Conservation (phyloP, 2,113 vertebrate species). For the Ellobius talpinus region DNA sequence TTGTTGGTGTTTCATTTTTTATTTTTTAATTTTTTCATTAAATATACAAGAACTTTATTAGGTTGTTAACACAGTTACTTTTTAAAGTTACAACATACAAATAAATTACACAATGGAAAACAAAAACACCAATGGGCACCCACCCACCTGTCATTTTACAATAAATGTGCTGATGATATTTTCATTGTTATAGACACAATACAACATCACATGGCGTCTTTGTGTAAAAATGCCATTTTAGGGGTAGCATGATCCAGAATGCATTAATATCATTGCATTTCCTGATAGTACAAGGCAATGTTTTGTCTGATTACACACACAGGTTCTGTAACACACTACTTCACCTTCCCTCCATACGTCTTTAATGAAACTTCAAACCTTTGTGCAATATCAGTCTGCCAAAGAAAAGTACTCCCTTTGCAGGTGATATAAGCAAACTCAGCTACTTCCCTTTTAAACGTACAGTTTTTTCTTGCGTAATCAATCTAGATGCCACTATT, state of each 20-base stretch:
- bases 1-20: background rate
- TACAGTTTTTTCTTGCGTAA: slow-evolving; percentile 65
- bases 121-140: background rate
- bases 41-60: slow-evolving; percentile 35
- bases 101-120: background rate
- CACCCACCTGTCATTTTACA: slow-evolving; percentile 32
- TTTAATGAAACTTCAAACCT: slow-evolving; percentile 65
- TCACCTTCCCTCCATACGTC: background rate
- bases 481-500: slow-evolving; percentile 73
- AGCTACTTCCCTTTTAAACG: slow-evolving; percentile 72
- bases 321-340: background rate
- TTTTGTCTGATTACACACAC: slow-evolving; percentile 9
- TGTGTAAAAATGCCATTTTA: background rate
- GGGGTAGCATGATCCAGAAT: background rate
- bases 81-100: slow-evolving; percentile 55
- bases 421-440: slow-evolving; percentile 76
- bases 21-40: background rate
- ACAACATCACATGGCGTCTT: background rate
- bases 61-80: background rate
- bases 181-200: background rate
- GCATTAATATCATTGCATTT: background rate
- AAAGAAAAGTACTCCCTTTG: slow-evolving; percentile 80
- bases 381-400: slow-evolving; percentile 75
- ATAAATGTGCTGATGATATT: slow-evolving; percentile 15
- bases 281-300: background rate